Evolutionary conservation across 2,113 vertebrate species (phyloP).

Genomic region (Lophura nycthemera): DNA sequence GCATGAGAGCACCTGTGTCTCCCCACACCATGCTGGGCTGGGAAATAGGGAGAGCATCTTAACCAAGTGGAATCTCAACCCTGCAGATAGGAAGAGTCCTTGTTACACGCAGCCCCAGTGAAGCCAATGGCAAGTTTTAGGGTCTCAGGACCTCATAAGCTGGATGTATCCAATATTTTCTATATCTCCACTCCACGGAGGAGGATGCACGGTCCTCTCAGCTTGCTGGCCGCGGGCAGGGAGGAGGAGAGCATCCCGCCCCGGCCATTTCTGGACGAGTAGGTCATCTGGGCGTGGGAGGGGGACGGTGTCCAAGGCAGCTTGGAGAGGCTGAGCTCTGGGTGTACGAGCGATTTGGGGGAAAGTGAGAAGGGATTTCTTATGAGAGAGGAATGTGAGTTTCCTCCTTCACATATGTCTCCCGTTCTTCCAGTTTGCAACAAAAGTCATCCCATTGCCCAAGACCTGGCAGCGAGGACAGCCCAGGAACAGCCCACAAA

Average conservation of each 20-base stretch:
- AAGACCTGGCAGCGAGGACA: constrained; percentile 64
- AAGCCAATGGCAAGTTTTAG: neutral
- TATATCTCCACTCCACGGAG: neutral
- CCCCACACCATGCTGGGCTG: neutral
- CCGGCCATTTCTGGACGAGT: constrained; percentile 49
- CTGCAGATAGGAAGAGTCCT: neutral
- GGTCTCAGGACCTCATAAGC: neutral
- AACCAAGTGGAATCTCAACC: neutral
- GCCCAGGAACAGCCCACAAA: constrained; percentile 37
- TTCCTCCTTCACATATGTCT: constrained; percentile 73
- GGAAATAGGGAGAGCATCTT: neutral
- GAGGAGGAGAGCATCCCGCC: constrained; percentile 49
- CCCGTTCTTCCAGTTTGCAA: constrained; percentile 63
- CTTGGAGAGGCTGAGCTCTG: constrained; percentile 65
- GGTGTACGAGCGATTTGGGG: constrained; percentile 73
- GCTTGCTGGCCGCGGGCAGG: neutral
- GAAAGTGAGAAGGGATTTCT: constrained; percentile 74
- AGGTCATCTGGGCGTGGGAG: constrained; percentile 71
- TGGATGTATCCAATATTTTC: neutral
- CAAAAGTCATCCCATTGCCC: constrained; percentile 67
- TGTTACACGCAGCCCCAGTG: neutral
- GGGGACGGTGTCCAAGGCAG: constrained; percentile 69
- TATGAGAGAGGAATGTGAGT: constrained; percentile 74
- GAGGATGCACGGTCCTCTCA: neutral
- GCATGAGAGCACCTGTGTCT: neutral